These are phyloP conservation scores for Tangara arthus DNA, from an alignment of 2,797 vertebrate species.

Conservation along the genomic window DNA sequence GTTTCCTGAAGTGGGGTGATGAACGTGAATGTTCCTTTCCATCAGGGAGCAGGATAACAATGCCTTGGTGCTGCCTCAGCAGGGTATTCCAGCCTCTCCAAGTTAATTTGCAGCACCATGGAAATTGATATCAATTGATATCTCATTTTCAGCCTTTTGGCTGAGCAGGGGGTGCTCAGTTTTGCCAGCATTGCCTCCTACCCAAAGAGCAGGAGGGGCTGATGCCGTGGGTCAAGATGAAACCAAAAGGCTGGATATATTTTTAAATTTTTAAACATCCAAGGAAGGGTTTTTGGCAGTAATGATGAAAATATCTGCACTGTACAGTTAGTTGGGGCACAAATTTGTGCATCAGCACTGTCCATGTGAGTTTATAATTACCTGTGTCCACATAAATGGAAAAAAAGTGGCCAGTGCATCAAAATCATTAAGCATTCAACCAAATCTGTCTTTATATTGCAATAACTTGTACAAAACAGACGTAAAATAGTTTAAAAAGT, in stretches of 20 bases:
- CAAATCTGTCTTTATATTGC: background rate
- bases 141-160: background rate
- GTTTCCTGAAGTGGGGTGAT: background rate
- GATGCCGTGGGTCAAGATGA: background rate
- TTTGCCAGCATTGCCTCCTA: background rate
- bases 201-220: background rate
- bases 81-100: background rate
- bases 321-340: background rate
- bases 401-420: background rate
- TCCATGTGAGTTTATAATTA: background rate
- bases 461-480: background rate
- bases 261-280: background rate
- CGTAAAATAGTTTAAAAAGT: background rate
- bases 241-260: background rate
- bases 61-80: background rate
- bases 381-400: background rate
- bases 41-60: background rate
- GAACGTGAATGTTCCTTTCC: background rate
- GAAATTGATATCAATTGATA: background rate
- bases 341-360: rapidly evolving
- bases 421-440: background rate
- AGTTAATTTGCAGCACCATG: rapidly evolving
- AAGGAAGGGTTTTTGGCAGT: rapidly evolving
- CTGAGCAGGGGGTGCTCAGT: background rate
- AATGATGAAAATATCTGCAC: background rate